These are phyloP conservation scores for Polietes domitor DNA, from an alignment of 2,888 invertebrate genomes.

Conservation along the genomic window DNA sequence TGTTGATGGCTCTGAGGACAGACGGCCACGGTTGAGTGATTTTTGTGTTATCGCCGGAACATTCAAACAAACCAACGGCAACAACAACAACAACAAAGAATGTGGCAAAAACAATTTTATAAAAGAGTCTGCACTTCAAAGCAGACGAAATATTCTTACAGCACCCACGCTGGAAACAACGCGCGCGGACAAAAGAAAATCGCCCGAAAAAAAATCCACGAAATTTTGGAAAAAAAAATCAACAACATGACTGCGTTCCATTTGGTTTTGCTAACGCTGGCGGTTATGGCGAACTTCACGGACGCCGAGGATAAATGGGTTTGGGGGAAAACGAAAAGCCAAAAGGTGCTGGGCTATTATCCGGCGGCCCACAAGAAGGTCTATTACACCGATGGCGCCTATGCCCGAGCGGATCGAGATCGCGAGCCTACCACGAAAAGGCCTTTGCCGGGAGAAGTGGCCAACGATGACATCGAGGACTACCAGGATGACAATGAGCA, in stretches of 20 bases:
- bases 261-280: constrained; percentile 25
- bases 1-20: constrained; percentile 15
- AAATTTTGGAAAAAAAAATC: constrained; percentile 26
- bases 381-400: constrained; percentile 60
- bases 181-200: constrained; percentile 39
- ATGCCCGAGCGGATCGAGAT: constrained; percentile 66
- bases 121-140: constrained; percentile 57
- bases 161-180: constrained; percentile 64
- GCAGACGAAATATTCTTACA: constrained; percentile 73
- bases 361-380: constrained; percentile 52
- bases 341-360: constrained; percentile 65
- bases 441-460: constrained; percentile 74
- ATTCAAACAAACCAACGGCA: constrained; percentile 22
- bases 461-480: constrained; percentile 78
- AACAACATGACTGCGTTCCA: constrained; percentile 38
- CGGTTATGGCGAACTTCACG: constrained; percentile 44
- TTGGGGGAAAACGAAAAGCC: constrained; percentile 73
- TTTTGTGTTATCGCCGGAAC: constrained; percentile 46
- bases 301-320: constrained; percentile 76
- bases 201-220: neutral
- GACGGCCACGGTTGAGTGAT: constrained; percentile 73
- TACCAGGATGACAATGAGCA: constrained; percentile 75
- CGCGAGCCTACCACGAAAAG: constrained; percentile 78
- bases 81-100: constrained; percentile 18
- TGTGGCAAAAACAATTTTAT: constrained; percentile 52